Percentiles rank a stretch among this genome's conserved stretches.
These are phyloP conservation scores for Rallus crepitans DNA, from an alignment of 2,797 vertebrate species.

Conservation along the genomic window DNA sequence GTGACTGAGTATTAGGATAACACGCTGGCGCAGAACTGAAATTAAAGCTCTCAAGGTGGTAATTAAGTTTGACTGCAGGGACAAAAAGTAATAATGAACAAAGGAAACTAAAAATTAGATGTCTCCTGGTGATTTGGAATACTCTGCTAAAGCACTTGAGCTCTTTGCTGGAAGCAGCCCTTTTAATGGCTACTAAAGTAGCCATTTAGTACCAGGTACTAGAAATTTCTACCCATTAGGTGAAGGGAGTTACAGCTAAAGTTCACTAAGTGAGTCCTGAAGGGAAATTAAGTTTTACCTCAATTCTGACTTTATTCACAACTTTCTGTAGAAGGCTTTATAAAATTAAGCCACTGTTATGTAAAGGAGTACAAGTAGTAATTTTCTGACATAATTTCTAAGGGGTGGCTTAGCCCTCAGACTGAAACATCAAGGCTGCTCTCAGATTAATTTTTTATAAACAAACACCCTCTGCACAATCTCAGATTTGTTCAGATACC, in stretches of 20 bases:
- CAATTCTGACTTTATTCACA: background rate
- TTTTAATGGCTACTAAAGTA: background rate
- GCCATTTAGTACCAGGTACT: background rate
- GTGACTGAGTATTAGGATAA: background rate
- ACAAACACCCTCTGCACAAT: background rate
- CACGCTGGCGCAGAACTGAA: background rate
- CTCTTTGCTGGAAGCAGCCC: background rate
- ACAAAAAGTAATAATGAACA: background rate
- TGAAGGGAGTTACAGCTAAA: background rate
- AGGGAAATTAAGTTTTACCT: background rate
- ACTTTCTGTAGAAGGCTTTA: background rate
- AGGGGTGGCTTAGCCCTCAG: background rate
- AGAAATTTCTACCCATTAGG: background rate
- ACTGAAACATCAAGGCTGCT: no score
- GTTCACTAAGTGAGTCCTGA: background rate
- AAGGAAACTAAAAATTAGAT: background rate
- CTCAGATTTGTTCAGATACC: background rate
- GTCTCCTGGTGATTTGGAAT: background rate
- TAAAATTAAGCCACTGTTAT: background rate
- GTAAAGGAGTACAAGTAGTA: background rate
- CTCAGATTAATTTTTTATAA: background rate
- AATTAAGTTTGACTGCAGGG: background rate
- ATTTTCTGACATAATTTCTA: background rate
- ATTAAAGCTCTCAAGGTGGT: background rate
- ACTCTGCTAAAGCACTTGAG: background rate